These are phyloP conservation scores for Gymnothorax reevesii DNA, from an alignment of 2,797 vertebrate genomes.

Conservation along the genomic window DNA sequence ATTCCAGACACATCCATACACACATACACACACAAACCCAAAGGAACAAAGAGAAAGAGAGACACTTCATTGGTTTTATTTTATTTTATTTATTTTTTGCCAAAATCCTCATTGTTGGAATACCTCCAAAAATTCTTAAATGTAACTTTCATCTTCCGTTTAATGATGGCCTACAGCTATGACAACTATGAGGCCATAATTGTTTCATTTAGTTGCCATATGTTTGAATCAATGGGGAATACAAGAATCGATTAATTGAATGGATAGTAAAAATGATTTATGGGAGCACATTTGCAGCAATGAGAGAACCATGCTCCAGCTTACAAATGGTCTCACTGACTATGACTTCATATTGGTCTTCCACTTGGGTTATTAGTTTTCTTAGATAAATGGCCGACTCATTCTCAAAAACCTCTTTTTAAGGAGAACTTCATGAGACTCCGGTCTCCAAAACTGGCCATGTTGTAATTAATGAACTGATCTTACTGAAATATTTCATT, in stretches of 20 bases:
- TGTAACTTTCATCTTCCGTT: constrained; percentile 14
- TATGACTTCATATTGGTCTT: constrained; percentile 2
- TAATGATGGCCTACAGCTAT: constrained; percentile 71
- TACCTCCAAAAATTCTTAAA: constrained; percentile 18
- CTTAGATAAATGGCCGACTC: neutral
- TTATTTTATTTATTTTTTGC: constrained; percentile 8
- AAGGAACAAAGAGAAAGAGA: neutral
- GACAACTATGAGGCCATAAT: constrained; percentile 75
- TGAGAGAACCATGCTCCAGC: constrained; percentile 63
- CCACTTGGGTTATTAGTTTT: neutral
- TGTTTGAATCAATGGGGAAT: constrained; percentile 82
- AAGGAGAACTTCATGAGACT: neutral
- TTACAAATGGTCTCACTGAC: constrained; percentile 20
- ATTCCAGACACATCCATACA: neutral
- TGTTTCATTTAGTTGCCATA: constrained; percentile 84
- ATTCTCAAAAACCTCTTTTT: constrained; percentile 7
- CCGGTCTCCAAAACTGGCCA: neutral
- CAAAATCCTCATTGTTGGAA: constrained; percentile 24
- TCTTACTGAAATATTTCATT: neutral
- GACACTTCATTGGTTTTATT: neutral
- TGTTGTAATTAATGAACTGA: neutral
- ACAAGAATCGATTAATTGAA: constrained; percentile 87
- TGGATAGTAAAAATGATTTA: constrained; percentile 88
- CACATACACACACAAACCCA: neutral
- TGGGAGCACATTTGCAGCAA: constrained; percentile 73